These are phyloP conservation scores for Decapterus maruadsi DNA, from an alignment of 2,797 vertebrate species.

Conservation along the genomic window DNA sequence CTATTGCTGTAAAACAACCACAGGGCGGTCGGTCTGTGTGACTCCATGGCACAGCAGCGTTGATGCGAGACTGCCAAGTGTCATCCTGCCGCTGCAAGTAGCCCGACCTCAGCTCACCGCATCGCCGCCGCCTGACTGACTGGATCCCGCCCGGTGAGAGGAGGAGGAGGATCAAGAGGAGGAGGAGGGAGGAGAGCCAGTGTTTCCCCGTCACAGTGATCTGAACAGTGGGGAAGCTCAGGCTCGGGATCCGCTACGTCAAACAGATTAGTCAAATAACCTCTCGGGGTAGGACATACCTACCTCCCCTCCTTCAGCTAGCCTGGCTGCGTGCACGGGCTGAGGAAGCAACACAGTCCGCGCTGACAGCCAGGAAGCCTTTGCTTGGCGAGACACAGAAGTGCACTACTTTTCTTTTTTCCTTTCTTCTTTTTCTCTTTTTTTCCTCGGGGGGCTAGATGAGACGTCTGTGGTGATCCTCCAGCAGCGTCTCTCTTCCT, in stretches of 20 bases:
- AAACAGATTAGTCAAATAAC: constrained; percentile 79
- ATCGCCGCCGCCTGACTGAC: constrained; percentile 46
- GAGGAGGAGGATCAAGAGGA: constrained; percentile 9
- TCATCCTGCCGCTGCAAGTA: constrained; percentile 52
- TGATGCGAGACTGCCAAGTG: constrained; percentile 47
- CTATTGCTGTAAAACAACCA: constrained; percentile 68
- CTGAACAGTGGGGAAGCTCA: constrained; percentile 71
- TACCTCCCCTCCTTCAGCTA: constrained; percentile 28
- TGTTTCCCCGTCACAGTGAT: constrained; percentile 68
- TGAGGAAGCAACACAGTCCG: constrained; percentile 40
- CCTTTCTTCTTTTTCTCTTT: constrained; percentile 22
- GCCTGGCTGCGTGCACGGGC: constrained; percentile 49
- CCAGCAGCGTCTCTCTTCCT: constrained; percentile 45
- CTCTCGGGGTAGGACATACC: constrained; percentile 69
- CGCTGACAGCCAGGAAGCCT: constrained; percentile 54
- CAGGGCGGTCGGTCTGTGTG: constrained; percentile 54
- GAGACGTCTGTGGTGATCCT: constrained; percentile 54
- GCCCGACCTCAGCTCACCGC: constrained; percentile 51
- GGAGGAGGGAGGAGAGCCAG: constrained; percentile 29
- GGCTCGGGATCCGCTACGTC: constrained; percentile 76
- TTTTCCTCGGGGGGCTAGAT: constrained; percentile 24
- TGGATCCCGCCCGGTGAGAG: constrained; percentile 31
- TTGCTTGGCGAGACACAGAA: constrained; percentile 29
- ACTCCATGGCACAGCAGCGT: constrained; percentile 52
- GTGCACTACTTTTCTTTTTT: constrained; percentile 51